A percentile compares a stretch with the other conserved stretches of the same genome.
These are phyloP conservation scores for Conopomorpha cramerella DNA, from an alignment of 1,140 invertebrate species.

Conservation along the genomic window DNA sequence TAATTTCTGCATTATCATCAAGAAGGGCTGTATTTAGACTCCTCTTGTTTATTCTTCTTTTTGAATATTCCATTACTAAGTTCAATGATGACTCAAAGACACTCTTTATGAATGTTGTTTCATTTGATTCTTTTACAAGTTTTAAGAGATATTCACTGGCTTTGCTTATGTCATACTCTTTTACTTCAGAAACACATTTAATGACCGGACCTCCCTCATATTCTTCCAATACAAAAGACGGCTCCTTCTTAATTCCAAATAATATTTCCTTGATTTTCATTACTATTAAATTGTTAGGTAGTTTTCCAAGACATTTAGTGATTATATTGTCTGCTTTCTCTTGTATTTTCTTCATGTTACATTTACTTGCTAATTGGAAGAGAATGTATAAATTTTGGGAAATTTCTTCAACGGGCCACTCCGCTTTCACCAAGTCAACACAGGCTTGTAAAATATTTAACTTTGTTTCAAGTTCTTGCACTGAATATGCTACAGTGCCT, in stretches of 20 bases:
- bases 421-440: constrained; percentile 24
- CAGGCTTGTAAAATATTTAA: constrained; percentile 47
- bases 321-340: constrained; percentile 36
- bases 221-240: too few species aligned
- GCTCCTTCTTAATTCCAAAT: too few species aligned
- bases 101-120: constrained; percentile 14
- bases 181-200: constrained; percentile 15
- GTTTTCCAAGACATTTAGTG: constrained; percentile 28
- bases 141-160: constrained; percentile 20
- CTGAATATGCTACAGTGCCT: constrained; percentile 33
- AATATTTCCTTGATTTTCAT: constrained; percentile 13
- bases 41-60: constrained; percentile 11
- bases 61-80: constrained; percentile 21
- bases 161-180: constrained; percentile 16
- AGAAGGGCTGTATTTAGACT: constrained; percentile 22
- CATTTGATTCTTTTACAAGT: constrained; percentile 18
- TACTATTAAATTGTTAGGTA: constrained; percentile 15
- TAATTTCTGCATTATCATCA: constrained; percentile 30
- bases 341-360: constrained; percentile 26
- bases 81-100: constrained; percentile 23
- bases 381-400: constrained; percentile 31
- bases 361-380: constrained; percentile 26
- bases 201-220: constrained; percentile 32
- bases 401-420: constrained; percentile 21
- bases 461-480: constrained; percentile 46